These are phyloP conservation scores for Dryocosmus kuriphilus DNA, from an alignment of 2,888 invertebrate species.

Conservation along the genomic window DNA sequence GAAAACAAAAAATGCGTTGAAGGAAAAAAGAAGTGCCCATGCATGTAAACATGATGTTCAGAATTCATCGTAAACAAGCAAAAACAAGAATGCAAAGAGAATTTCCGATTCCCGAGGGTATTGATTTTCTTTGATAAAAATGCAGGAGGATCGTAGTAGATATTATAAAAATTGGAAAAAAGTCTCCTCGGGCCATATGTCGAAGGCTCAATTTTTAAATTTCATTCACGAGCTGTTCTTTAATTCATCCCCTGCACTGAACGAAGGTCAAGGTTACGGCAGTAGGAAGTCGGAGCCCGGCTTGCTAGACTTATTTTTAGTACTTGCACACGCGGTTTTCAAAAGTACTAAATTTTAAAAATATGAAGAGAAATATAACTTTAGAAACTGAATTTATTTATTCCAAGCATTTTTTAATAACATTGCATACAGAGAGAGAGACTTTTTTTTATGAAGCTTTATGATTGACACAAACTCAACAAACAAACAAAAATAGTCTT, in stretches of 20 bases:
- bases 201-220: conserved; percentile 36
- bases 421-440: background rate
- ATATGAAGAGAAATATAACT: background rate
- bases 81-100: background rate
- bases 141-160: background rate
- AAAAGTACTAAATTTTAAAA: background rate
- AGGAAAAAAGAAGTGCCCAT: background rate
- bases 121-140: background rate
- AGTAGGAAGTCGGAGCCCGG: conserved; percentile 24
- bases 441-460: too few species aligned
- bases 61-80: background rate
- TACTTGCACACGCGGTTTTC: conserved; percentile 2
- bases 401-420: background rate
- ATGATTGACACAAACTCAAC: too few species aligned
- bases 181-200: background rate
- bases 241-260: conserved; percentile 13
- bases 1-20: background rate
- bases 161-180: conserved; percentile 5
- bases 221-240: conserved; percentile 40
- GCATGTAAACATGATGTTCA: background rate
- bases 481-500: background rate
- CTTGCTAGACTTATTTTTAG: conserved; percentile 13
- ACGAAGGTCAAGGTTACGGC: conserved; percentile 35
- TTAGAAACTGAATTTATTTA: background rate
- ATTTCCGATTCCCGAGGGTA: background rate